Percentiles rank a stretch among this genome's conserved stretches.
Conservation (phyloP, 2,888 invertebrate species). For the Melieria omissa region DNA sequence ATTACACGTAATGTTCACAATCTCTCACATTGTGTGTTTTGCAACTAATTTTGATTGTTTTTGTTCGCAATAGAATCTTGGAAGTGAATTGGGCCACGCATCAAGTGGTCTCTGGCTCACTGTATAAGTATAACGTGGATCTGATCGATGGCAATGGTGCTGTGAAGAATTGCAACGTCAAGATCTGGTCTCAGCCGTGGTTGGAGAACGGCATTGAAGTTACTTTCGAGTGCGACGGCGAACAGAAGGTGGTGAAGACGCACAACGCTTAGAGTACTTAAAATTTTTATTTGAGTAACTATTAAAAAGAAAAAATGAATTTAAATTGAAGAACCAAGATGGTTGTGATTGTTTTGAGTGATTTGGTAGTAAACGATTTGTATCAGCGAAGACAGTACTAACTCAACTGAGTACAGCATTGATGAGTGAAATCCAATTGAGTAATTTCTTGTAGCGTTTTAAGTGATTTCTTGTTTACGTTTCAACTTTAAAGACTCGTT, state of each 20-base stretch:
- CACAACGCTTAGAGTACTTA: too few species aligned
- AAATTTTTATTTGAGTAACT: too few species aligned
- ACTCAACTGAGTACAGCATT: too few species aligned
- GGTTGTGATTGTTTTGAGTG: not conserved
- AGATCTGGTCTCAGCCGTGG: constrained; percentile 52
- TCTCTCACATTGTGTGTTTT: not conserved
- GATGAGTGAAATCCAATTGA: too few species aligned
- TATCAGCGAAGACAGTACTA: too few species aligned
- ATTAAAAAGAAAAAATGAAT: not conserved
- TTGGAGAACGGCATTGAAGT: constrained; percentile 46
- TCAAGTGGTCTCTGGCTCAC: constrained; percentile 49
- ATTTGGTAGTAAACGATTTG: not conserved
- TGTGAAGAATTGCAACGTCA: constrained; percentile 46
- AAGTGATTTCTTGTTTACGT: too few species aligned
- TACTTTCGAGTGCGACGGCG: constrained; percentile 48
- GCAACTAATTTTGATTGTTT: not conserved
- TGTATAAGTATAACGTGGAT: constrained; percentile 44
- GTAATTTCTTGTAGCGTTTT: too few species aligned
- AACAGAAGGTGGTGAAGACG: constrained; percentile 42
- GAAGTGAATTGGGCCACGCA: constrained; percentile 46
- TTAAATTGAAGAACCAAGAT: not conserved
- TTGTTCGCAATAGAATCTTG: constrained; percentile 3
- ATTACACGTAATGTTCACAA: constrained; percentile 40
- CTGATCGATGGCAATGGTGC: constrained; percentile 40
- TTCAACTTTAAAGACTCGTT: too few species aligned